Evolutionary conservation across 2,113 vertebrate genomes (phyloP), one percentile per base, ranked within the genome.

Genomic region (Microcebus murinus): DNA sequence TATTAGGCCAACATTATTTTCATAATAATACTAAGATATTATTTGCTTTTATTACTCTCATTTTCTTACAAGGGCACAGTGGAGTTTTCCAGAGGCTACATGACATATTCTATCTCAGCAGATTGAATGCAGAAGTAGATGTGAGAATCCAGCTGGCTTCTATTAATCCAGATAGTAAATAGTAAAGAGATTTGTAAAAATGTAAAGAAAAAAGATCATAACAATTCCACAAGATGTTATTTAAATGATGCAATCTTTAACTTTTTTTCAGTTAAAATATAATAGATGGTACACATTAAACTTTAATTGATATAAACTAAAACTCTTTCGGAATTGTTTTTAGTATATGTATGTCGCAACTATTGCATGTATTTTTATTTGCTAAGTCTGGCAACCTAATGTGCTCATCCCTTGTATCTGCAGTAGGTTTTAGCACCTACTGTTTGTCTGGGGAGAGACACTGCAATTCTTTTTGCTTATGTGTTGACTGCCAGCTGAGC

Each of bases 331-430:
- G 23, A 80, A 84, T 42, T 88, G 55, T 21, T 94, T 94, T 84
- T 34, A 70, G 27, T 67, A 4, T 70, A 70, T 61, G 6, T 76
- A 63, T 84, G 15, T 23, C 45, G 13, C 34, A 48, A 13, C 68
- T 87, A 50, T 63, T 61, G 57, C 23, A 55, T 79, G 11, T 21
- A 70, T 52, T 92, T 90, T 90, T 92, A 92, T 70, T 87, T 88
- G 65, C 52, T 81, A 57, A 74, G n/a, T 86, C 8, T 90, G 29
- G 34, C 2, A 18, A 13, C 39, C 27, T 23, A 39, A 34, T 5
- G 27, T 55, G 52, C 27, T 65, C 34, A 70, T 42, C 50, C 25
- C 1, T 84, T 63, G 7, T 67, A 80, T 77, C 45, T 83, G 10
- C 39, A n/a, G 9, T 45, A 45, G 73, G 1, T 39, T 70, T 95